Conservation (phyloP, 2,797 vertebrate species). For the Oreochromis grahami region DNA sequence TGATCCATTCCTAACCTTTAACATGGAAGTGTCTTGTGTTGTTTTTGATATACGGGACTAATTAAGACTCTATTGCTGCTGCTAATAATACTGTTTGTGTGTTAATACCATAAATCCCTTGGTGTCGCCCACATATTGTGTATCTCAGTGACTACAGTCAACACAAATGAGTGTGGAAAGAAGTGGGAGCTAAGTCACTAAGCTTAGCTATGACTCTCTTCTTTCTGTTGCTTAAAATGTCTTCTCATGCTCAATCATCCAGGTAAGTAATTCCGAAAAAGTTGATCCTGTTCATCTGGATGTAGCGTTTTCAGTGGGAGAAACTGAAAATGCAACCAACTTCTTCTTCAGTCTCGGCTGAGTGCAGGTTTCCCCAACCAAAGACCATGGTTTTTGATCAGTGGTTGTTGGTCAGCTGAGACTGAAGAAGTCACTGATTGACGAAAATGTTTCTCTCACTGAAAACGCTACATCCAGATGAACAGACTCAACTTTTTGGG, state of each 20-base stretch:
- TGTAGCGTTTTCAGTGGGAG: not conserved
- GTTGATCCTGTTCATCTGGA: not conserved
- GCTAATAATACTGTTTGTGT: slow-evolving; percentile 44
- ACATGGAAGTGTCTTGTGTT: slow-evolving; percentile 38
- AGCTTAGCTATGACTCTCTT: slow-evolving; percentile 19
- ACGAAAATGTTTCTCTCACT: not conserved
- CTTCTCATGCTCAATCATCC: not conserved
- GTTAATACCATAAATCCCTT: slow-evolving; percentile 6
- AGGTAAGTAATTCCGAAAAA: not conserved
- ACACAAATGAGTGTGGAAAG: not conserved
- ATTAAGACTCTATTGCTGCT: slow-evolving; percentile 62
- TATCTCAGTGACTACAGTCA: slow-evolving; percentile 1
- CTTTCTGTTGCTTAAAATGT: slow-evolving; percentile 26
- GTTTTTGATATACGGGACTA: slow-evolving; percentile 34
- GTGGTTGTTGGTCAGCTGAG: not conserved
- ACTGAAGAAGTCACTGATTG: not conserved
- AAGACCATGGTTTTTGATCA: not conserved
- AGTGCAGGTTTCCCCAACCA: not conserved
- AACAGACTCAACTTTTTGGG: not conserved
- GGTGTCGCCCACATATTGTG: not conserved
- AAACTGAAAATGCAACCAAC: not conserved
- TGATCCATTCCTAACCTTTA: slow-evolving; percentile 47
- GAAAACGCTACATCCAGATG: not conserved
- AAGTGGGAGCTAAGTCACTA: not conserved
- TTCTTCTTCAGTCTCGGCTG: not conserved